Conservation (phyloP, 2,888 invertebrate genomes). For the Molanna angustata region DNA sequence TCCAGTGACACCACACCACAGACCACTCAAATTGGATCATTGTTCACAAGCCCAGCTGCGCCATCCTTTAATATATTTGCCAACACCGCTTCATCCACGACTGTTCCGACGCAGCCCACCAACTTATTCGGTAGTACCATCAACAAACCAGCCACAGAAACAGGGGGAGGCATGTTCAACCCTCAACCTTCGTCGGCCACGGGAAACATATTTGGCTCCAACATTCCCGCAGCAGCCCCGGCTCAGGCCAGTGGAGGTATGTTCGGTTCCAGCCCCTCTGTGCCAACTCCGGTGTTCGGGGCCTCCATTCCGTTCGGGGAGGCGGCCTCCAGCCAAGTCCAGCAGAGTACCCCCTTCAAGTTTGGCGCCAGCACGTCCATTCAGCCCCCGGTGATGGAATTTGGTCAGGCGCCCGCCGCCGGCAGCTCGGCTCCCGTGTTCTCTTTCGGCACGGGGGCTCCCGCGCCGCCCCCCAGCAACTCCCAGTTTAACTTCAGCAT, state of each 20-base stretch:
- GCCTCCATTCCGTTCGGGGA: slow-evolving; percentile 29
- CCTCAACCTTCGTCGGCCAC: slow-evolving; percentile 14
- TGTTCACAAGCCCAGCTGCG: slow-evolving; percentile 4
- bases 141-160: slow-evolving; percentile 11
- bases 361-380: slow-evolving; percentile 18
- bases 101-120: slow-evolving; percentile 1
- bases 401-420: slow-evolving; percentile 16
- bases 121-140: slow-evolving; percentile 12
- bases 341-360: slow-evolving; percentile 14
- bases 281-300: slow-evolving; percentile 26
- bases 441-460: slow-evolving; percentile 38
- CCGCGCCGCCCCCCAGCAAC: slow-evolving; percentile 21
- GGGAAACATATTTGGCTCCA: slow-evolving; percentile 18
- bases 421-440: slow-evolving; percentile 35
- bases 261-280: slow-evolving; percentile 28
- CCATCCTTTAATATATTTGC: slow-evolving; percentile 25
- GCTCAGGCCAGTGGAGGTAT: slow-evolving; percentile 12
- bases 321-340: slow-evolving; percentile 13
- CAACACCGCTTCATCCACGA: slow-evolving; percentile 4
- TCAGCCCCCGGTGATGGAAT: slow-evolving; percentile 7
- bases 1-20: neutral
- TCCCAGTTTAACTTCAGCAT: slow-evolving; percentile 30
- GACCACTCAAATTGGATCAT: slow-evolving; percentile 4
- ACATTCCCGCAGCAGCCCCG: slow-evolving; percentile 7
- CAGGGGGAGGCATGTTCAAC: slow-evolving; percentile 14